These are phyloP conservation scores for Eremophila alpestris DNA, from an alignment of 2,797 vertebrate genomes.

Conservation along the genomic window DNA sequence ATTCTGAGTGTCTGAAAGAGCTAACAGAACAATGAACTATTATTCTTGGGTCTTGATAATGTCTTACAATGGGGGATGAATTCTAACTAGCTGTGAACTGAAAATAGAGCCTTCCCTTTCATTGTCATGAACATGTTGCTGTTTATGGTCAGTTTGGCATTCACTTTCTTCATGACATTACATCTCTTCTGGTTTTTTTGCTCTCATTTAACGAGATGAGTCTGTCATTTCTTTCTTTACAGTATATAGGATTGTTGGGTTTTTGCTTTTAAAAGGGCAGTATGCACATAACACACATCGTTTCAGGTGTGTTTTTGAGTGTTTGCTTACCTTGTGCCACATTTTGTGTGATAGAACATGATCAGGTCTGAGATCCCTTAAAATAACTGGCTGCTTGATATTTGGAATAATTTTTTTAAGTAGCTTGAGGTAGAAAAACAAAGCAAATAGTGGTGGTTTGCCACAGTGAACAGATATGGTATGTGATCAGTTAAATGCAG, in stretches of 20 bases:
- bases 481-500: constrained; percentile 88
- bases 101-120: neutral
- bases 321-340: neutral
- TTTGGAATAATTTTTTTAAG: constrained; percentile 85
- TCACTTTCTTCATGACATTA: neutral
- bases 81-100: neutral
- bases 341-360: neutral
- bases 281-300: neutral
- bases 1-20: neutral
- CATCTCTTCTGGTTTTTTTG: neutral
- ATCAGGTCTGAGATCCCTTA: constrained; percentile 28
- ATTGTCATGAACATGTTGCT: neutral
- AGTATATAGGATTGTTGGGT: neutral
- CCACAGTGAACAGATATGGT: constrained; percentile 85
- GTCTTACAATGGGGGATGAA: neutral
- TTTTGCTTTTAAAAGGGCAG: neutral
- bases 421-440: constrained; percentile 77
- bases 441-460: constrained; percentile 78
- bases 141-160: neutral
- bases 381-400: constrained; percentile 65
- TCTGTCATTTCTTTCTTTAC: neutral
- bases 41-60: constrained; percentile 18
- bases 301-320: neutral
- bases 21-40: constrained; percentile 9
- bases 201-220: neutral